Evolutionary conservation across 2,113 vertebrate genomes (phyloP), one percentile per base, ranked within the genome.

Genomic region (Diphyllodes magnificus): DNA sequence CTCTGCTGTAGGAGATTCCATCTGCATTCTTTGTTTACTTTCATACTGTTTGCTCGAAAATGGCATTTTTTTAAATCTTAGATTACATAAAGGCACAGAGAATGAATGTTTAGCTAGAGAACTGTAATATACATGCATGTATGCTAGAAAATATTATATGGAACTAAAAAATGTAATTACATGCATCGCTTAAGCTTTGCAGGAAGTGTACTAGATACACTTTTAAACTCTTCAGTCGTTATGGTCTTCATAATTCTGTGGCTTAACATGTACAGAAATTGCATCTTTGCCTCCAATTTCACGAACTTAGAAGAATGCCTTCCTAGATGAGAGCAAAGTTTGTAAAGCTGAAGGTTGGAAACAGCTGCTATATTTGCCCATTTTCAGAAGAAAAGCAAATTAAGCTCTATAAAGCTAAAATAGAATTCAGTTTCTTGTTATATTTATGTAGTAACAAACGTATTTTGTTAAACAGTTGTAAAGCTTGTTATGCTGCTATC

Each of bases 381-480:
- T 96, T 97, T 96, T 92, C 86, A 96, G 65, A 90, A 95, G 83
- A 91, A 33, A 91, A 77, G 42, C 45, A 96, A 91, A 88, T 91
- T 79, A 94, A 94, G 66, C 54, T 66, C 85, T 49, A 47, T 57
- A 95, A 88, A 93, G 61, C 15, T 77, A 71, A 50, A 75, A 53
- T 23, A 89, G 21, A 30, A 91, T 96, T 95, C 59, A 93, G 17
- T 91, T 96, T 82, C 78, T 93, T 92, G 72, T 61, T 92, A 83
- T 69, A 91, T 51, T 27, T 87, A 40, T 76, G 75, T 69, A 96
- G 78, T 78, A 95, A 68, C 1, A 88, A 97, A 87, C 9, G 15
- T 45, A 51, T 96, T 97, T 87, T 94, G 93, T 93, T 94, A 97
- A 97, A 97, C 73, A 96, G 70, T 92, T 96, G 70, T 82, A 78